Conservation (phyloP, 92 coral and sea anemone species). For the Montipora capitata region DNA sequence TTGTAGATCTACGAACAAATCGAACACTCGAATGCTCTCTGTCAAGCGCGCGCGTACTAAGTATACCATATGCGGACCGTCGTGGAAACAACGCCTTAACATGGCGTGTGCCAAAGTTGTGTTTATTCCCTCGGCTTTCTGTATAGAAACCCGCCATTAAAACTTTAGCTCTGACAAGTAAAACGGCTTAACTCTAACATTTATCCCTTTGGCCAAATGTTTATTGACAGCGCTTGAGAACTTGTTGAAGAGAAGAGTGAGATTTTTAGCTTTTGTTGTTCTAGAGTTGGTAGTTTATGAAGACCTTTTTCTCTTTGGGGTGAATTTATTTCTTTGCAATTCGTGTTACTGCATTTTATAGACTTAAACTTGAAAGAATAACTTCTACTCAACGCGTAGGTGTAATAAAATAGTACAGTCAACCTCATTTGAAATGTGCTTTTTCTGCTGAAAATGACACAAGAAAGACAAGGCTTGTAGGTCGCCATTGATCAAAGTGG, state of each 20-base stretch:
- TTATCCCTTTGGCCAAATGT: not conserved
- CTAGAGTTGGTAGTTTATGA: not conserved
- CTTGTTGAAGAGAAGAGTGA: not conserved
- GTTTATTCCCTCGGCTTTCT: not conserved
- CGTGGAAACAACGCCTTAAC: not conserved
- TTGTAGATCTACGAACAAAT: too few relatives aligned
- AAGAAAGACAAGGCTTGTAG: conserved; percentile 9
- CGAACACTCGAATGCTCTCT: not conserved
- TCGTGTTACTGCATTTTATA: not conserved
- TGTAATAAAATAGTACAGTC: not conserved
- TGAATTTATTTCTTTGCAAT: not conserved
- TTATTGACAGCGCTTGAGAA: too few relatives aligned
- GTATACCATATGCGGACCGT: not conserved
- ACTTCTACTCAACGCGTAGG: not conserved
- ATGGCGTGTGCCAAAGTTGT: conserved; percentile 15
- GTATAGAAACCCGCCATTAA: not conserved
- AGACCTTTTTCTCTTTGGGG: not conserved
- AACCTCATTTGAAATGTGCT: not conserved
- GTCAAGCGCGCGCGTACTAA: not conserved
- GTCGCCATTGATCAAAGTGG: too few relatives aligned
- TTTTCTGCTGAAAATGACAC: not conserved
- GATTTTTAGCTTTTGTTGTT: not conserved
- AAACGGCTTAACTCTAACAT: not conserved
- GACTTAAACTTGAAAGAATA: not conserved
- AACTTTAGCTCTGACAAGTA: too few relatives aligned